Base-by-base conservation (phyloP, 2,888 invertebrate species). In the Trachelus troglodyta region DNA sequence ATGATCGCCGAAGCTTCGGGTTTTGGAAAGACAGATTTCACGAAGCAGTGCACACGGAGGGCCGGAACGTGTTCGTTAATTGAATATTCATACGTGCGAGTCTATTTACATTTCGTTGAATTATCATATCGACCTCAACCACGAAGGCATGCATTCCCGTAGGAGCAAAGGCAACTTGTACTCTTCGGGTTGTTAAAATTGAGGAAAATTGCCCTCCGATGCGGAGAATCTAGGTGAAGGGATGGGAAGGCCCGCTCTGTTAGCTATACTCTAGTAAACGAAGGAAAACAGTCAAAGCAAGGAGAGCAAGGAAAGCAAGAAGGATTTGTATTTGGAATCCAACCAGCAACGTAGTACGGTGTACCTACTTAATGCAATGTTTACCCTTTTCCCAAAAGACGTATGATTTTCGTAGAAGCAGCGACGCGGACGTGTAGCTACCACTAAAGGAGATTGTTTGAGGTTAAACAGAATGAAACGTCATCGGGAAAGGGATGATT, bases 51-150 rank as follows among this genome's bases (percentile, higher is more conserved):
- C 30, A 4, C 69, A 9, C 30, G 69, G 31, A 69, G 40, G 40
- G 15, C 40, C 40, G 40, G 6, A 40, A 40, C 15, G 40, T 77
- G 76, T 77, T 34, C 31, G 75, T 74, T 76, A 79, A 81, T 83
- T 85, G 84, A 86, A 87, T 86, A 87, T 86, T 86, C 85, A 85
- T 84, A 80, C 76, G 75, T 56, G 12, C 34, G 30, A 34, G 40
- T 37, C 71, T 81, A 83, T 84, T 85, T 85, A 81, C 83, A 79
- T 82, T 81, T 83, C 73, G 76, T 34, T 68, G 77, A 74, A 85
- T 84, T 85, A 85, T 82, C 79, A 80, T 81, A 81, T 80, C 76
- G 78, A 69, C 74, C 76, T 78, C 73, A 75, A 37, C 75, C 75
- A 31, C 15, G 68, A 31, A 31, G 33, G 23, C 75, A 40, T 15